A percentile compares a stretch with the other conserved stretches of the same genome.
Evolutionary conservation across 2,888 invertebrate species (phyloP).

Genomic region (Eumacrocentrus americanus): DNA sequence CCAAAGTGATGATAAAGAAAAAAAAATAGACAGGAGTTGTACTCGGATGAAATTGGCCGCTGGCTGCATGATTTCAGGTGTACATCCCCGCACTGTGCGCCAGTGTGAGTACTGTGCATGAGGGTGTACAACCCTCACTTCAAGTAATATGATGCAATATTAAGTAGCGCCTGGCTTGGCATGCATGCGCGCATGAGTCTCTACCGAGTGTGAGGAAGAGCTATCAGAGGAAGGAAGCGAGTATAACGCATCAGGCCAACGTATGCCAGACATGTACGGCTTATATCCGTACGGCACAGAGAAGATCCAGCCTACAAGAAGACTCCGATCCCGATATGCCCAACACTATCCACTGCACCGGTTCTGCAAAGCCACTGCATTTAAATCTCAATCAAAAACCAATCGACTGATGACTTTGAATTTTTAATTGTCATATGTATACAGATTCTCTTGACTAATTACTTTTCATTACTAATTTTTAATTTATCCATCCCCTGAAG

Average conservation of each 20-base stretch:
- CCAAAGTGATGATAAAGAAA: neutral
- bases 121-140: conserved; percentile 34
- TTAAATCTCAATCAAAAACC: too few species aligned
- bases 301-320: neutral
- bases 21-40: neutral
- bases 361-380: too few species aligned
- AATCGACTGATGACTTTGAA: too few species aligned
- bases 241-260: conserved; percentile 21
- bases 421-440: too few species aligned
- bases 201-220: conserved; percentile 28
- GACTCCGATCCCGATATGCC: neutral
- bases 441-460: too few species aligned
- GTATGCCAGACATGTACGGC: conserved; percentile 51
- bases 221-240: conserved; percentile 16
- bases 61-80: conserved; percentile 32
- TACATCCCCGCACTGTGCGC: conserved; percentile 9
- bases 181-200: conserved; percentile 27
- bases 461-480: too few species aligned
- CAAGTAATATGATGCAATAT: conserved; percentile 52
- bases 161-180: conserved; percentile 44
- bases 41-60: conserved; percentile 6
- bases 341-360: too few species aligned
- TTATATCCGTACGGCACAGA: conserved; percentile 48
- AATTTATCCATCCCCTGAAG: too few species aligned
- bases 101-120: too few species aligned